Conservation (phyloP, 2,797 vertebrate species). For the Hemitrygon akajei region DNA sequence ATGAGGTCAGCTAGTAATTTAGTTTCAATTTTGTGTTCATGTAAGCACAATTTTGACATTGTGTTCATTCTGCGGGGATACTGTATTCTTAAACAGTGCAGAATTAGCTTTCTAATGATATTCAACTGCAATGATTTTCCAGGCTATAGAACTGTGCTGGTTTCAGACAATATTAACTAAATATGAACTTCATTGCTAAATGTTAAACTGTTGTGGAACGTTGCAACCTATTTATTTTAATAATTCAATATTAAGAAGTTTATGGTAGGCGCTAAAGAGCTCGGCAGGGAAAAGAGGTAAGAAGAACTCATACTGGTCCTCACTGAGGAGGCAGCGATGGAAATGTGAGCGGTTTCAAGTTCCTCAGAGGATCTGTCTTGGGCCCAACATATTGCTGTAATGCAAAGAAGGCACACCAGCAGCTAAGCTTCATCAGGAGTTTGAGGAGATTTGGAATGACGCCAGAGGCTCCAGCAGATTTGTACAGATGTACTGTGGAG, state of each 20-base stretch:
- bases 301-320: too few species aligned
- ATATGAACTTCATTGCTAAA: background rate
- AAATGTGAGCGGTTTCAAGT: too few species aligned
- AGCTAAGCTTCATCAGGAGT: too few species aligned
- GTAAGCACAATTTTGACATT: background rate
- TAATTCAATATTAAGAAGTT: background rate
- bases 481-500: too few species aligned
- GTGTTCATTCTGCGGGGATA: background rate
- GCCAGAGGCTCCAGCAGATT: too few species aligned
- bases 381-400: too few species aligned
- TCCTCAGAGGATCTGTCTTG: too few species aligned
- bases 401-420: too few species aligned
- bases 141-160: background rate
- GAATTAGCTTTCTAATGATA: background rate
- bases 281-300: too few species aligned
- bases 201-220: background rate
- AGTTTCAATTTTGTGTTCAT: background rate
- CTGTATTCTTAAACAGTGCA: background rate
- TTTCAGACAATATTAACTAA: background rate
- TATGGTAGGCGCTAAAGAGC: too few species aligned
- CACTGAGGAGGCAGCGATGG: too few species aligned
- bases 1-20: conserved; percentile 28
- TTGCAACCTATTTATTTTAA: background rate
- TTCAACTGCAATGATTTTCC: background rate
- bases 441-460: too few species aligned